A percentile compares a stretch with the other conserved stretches of the same genome.
These are phyloP conservation scores for Nothocercus julius DNA, from an alignment of 2,113 vertebrate species.

Conservation along the genomic window DNA sequence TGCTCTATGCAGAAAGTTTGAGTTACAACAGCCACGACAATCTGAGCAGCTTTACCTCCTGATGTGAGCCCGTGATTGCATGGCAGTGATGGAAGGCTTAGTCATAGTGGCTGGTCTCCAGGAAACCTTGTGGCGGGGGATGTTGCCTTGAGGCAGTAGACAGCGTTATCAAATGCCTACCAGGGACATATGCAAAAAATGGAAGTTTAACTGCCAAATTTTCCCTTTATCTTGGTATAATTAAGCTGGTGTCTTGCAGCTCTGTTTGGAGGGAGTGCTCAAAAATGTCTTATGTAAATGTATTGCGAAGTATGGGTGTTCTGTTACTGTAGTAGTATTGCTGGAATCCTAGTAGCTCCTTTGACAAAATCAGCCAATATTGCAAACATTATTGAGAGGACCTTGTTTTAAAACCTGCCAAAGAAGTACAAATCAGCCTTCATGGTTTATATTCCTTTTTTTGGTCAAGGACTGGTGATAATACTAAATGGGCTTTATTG, in stretches of 20 bases:
- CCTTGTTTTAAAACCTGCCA: not conserved
- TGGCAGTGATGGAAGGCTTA: not conserved
- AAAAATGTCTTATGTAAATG: not conserved
- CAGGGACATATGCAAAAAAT: not conserved
- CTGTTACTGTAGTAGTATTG: not conserved
- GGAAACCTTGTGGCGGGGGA: constrained; percentile 33
- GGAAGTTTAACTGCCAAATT: constrained; percentile 40
- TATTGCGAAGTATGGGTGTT: not conserved
- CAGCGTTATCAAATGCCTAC: constrained; percentile 15
- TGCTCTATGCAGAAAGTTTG: constrained; percentile 9
- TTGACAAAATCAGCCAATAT: not conserved
- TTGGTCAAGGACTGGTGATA: not conserved
- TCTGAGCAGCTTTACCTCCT: constrained; percentile 49
- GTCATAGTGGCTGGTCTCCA: constrained; percentile 35
- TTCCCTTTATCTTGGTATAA: constrained; percentile 48
- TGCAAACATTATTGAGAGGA: not conserved
- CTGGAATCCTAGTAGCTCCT: not conserved
- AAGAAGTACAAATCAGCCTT: not conserved
- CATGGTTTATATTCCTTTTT: not conserved
- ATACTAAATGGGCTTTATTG: not conserved
- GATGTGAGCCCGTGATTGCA: not conserved
- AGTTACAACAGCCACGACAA: constrained; percentile 28
- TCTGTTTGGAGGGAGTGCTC: not conserved
- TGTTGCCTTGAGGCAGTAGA: constrained; percentile 33
- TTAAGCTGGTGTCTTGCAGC: constrained; percentile 34